Base-by-base conservation (phyloP, 2,888 invertebrate species). In the Mythimna albipuncta region DNA sequence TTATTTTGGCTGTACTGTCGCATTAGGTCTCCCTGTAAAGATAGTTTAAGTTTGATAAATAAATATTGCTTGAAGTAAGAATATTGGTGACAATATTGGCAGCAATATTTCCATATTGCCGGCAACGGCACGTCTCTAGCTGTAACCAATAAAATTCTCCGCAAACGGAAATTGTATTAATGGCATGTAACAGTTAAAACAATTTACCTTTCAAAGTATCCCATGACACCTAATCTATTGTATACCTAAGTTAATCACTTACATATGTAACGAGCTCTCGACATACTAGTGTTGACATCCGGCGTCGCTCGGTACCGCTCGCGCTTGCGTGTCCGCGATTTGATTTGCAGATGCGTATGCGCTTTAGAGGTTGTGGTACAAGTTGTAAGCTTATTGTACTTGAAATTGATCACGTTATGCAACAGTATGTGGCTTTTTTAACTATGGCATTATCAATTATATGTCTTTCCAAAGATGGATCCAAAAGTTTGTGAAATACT, bases 341-440 rank as follows among this genome's bases (percentile, higher is more conserved):
- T 94, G 95, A 94, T 95, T 95, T 95, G 95, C 94, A 95, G 95
- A 96, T 95, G 91, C 89, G 90, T 88, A 85, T 84, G 87, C 84
- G 81, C 82, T 71, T 75, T 85, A 41, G 55, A 70, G 65, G 10
- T 16, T 81, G 65, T 89, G 91, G 90, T 85, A 6, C 73, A 92
- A 91, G 87, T 73, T 61, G 3, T 13, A 54, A n/a, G 64, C 38
- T 55, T 41, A 38, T 9, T 54, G 5, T 1, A 13, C 3, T 71
- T 62, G 3, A 38, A 38, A 35, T 72, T 58, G 11, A 16, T 9
- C 10, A 5, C n/a, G 5, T 4, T 6, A 26, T 7, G 9, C 11
- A 16, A 47, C 47, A 47, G 16, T 16, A 6, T 47, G 6, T 47
- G 16, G 16, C 6, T 47, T 2, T 19, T 16, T 47, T 47, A 19